A percentile compares a stretch with the other conserved stretches of the same genome.
phyloP scores from a whole-genome alignment of 2,113 vertebrate genomes.

The Manacus vitellinus region DNA sequence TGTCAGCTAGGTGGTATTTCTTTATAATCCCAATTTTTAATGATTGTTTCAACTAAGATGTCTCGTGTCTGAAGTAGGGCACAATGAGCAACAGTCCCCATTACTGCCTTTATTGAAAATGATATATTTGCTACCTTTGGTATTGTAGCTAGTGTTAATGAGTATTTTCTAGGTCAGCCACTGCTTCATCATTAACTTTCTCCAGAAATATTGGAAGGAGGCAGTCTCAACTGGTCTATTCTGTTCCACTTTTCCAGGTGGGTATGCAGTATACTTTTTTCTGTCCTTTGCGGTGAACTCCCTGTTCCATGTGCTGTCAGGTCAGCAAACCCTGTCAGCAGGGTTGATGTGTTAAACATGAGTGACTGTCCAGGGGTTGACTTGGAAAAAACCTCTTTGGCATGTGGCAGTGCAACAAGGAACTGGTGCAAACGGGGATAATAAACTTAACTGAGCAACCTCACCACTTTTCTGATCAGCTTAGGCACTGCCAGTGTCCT shows the following conservation, averaged over 20 bases:
- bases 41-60: background rate
- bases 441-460: background rate
- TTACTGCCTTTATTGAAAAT: background rate
- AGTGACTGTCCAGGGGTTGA: background rate
- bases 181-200: constrained; percentile 13
- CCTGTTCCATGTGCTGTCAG: background rate
- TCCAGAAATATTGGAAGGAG: background rate
- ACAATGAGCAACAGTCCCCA: background rate
- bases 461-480: background rate
- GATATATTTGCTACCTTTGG: background rate
- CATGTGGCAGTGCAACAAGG: background rate
- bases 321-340: background rate
- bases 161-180: constrained; percentile 13
- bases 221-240: background rate
- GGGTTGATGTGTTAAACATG: background rate
- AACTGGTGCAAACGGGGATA: background rate
- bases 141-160: background rate
- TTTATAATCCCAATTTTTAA: background rate
- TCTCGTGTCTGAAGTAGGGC: background rate
- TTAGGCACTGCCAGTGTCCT: background rate
- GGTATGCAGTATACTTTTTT: background rate
- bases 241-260: background rate
- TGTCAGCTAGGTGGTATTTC: background rate
- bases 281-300: background rate
- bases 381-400: background rate